Evolutionary conservation across 2,888 invertebrate species (phyloP).

Genomic region (Crocallis elinguaria): DNA sequence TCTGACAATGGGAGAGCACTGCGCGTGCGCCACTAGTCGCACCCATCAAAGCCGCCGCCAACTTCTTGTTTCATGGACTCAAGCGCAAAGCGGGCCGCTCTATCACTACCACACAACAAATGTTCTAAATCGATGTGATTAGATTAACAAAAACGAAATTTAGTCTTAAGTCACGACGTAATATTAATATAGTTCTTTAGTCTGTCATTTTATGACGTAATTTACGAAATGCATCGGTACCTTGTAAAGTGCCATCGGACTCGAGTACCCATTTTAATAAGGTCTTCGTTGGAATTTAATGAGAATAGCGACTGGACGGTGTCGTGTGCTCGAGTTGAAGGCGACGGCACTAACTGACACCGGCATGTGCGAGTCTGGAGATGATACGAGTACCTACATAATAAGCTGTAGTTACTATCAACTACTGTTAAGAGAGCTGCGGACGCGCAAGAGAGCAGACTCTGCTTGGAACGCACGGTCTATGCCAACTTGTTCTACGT

Average conservation of each 20-base stretch:
- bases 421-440: constrained; percentile 28
- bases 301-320: constrained; percentile 41
- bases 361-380: constrained; percentile 4
- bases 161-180: constrained; percentile 79
- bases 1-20: constrained; percentile 91
- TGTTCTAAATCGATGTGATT: constrained; percentile 85
- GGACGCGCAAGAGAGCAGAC: constrained; percentile 28
- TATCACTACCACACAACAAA: constrained; percentile 82
- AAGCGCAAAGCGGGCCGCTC: constrained; percentile 79
- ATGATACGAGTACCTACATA: constrained; percentile 15
- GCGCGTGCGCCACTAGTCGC: constrained; percentile 86
- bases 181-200: constrained; percentile 77
- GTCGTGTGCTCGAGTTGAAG: no score
- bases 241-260: constrained; percentile 75
- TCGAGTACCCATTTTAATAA: constrained; percentile 79
- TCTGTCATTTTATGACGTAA: constrained; percentile 81
- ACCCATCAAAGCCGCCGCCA: constrained; percentile 87
- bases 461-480: constrained; percentile 42
- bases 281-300: constrained; percentile 59
- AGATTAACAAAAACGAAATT: constrained; percentile 74
- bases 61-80: constrained; percentile 88
- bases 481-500: constrained; percentile 62
- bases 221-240: constrained; percentile 75
- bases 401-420: constrained; percentile 34
- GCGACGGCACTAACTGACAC: no score